Evolutionary conservation across 2,888 invertebrate genomes (phyloP).

Genomic region (Smittia aterrima): DNA sequence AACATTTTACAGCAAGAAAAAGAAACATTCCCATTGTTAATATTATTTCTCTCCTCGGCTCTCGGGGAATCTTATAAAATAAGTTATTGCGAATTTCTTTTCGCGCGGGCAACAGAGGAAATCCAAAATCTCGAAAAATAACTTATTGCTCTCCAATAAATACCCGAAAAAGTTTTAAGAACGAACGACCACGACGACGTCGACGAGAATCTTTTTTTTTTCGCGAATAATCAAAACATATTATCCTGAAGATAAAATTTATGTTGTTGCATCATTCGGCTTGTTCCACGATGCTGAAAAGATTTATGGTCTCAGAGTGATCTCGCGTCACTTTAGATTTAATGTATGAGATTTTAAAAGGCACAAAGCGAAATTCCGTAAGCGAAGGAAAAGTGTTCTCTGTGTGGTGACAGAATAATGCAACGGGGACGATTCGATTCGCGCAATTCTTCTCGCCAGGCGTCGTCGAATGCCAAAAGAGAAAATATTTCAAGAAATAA

Average conservation of each 20-base stretch:
- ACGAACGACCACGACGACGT: conserved; percentile 1
- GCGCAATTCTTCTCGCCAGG: background rate
- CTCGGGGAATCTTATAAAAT: conserved; percentile 31
- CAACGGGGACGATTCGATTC: background rate
- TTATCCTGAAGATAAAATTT: conserved; percentile 25
- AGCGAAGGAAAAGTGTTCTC: background rate
- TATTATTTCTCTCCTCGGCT: background rate
- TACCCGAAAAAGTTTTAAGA: conserved; percentile 23
- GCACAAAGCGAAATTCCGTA: background rate
- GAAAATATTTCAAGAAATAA: too few relatives aligned
- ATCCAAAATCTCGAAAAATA: conserved; percentile 17
- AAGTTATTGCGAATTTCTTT: conserved; percentile 39
- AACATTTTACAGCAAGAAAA: conserved; percentile 28
- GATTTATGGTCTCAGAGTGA: conserved; percentile 36
- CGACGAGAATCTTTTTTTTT: background rate
- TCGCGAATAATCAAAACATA: conserved; percentile 29
- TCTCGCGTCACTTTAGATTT: conserved; percentile 35
- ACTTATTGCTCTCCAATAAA: conserved; percentile 40
- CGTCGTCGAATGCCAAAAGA: too few relatives aligned
- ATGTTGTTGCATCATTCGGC: conserved; percentile 34
- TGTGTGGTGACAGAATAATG: conserved; percentile 17
- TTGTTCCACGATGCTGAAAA: conserved; percentile 25
- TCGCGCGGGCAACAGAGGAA: background rate
- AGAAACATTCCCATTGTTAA: conserved; percentile 42
- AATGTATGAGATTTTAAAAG: conserved; percentile 6